Evolutionary conservation across 2,797 vertebrate species (phyloP), one percentile per base, ranked within the genome.

Genomic region (Lutjanus campechanus): DNA sequence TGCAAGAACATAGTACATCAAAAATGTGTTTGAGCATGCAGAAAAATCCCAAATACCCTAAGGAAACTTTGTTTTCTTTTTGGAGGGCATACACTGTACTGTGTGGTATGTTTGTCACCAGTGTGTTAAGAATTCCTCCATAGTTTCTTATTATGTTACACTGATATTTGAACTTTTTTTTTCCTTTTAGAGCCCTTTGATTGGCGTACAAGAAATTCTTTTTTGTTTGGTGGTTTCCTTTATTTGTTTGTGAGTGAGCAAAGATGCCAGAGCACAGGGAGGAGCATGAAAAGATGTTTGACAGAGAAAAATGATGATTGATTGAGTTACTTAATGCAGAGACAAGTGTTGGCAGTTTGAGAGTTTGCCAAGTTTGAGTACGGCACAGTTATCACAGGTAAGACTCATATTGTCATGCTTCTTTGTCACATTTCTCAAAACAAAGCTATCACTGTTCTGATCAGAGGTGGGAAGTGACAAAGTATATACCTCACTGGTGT

Each of bases 381-480:
- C 0, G 4, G 22, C 19, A 11, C 25, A 10, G 36, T 50, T 54
- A 8, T 53, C 16, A 50, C 7, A 63, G 56, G 9, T n/a, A 10
- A 13, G 11, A 11, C 36, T 51, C 7, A 8, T 22, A n/a, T 40
- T 53, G 5, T 36, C 6, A 43, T 54, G n/a, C 49, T 8, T 43
- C 5, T 36, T n/a, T 50, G n/a, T 49, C 81, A 16, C 44, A n/a
- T 70, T 79, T 73, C 40, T 50, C n/a, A 11, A 73, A 75, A 59
- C 0, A 44, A 54, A 54, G 15, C 19, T 50, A 47, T 60, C 29
- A 4, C 9, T 54, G 15, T 71, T 67, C 29, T 36, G 29, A 36
- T 36, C 29, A 36, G 29, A 36, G 29, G 29, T 36, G 29, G 29
- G 29, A 36, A 36, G 29, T 36, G 29, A 36, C 29, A 36, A 36